Base-by-base conservation (phyloP, 2,113 vertebrate genomes). In the Lucifuga dentata region DNA sequence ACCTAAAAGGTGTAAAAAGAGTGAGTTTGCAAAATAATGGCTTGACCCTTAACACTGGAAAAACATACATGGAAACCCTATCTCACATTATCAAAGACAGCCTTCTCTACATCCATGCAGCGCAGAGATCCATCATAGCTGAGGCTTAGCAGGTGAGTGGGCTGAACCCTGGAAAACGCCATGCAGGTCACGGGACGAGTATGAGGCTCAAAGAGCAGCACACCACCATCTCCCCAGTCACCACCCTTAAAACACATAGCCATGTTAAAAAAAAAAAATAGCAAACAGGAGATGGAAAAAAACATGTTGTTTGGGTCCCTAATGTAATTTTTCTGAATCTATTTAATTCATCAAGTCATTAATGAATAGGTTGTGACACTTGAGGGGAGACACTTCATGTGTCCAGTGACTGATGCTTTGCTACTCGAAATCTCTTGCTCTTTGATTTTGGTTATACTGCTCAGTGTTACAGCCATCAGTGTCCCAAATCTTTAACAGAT, bases 41-140 rank as follows among this genome's bases (percentile, higher is more conserved):
- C 9, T 29, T 29, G 7, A 29, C 3, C 26, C 7, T 29, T 29
- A 3, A 29, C n/a, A 7, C 26, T 7, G 26, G 7, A 29, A 7
- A 29, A 7, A 29, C 26, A 29, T 3, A 29, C 7, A 29, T 29
- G 26, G 26, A 29, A 7, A 29, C 26, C 3, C 11, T 1, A 2
- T 43, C 76, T 90, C 73, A 98, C 97, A 82, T 98, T 95, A 8
- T 96, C 94, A 41, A 98, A 98, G 49, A 93, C 19, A 0, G 90
- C 89, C 26, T 77, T 93, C 23, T 93, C 90, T 11, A 97, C 80
- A 5, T 98, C 96, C 0, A 93, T 95, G 13, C 94, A 94, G 32
- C 95, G 94, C 23, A 97, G 23, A 0, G 82, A 87, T 2, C 95
- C 94, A 11, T 96, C 95, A 0, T 81, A 84, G 88, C 96, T 95